These are phyloP conservation scores for Drosophila prostipennis DNA, from an alignment of 2,888 invertebrate species.

Conservation along the genomic window DNA sequence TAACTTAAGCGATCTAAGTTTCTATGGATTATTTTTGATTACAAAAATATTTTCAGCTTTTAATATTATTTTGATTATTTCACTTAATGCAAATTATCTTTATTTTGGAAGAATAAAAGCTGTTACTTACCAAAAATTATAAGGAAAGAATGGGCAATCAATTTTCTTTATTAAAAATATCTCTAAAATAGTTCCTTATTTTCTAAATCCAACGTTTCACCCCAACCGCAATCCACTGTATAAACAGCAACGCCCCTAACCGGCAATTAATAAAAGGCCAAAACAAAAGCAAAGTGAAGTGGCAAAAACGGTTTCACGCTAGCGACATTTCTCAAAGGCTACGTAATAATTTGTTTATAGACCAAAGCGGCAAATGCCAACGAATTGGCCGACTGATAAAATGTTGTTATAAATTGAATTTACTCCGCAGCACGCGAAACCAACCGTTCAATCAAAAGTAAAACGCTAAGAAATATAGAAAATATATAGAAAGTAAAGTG, in stretches of 20 bases:
- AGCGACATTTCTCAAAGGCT: slow-evolving; percentile 59
- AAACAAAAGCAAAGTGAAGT: slow-evolving; percentile 29
- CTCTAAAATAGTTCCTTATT: no score
- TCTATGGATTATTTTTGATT: background rate
- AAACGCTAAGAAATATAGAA: background rate
- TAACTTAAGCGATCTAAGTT: no score
- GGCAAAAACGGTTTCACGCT: slow-evolving; percentile 35
- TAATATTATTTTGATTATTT: no score
- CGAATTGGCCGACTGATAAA: slow-evolving; percentile 49
- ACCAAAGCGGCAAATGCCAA: slow-evolving; percentile 7
- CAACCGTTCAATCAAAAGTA: slow-evolving; percentile 13
- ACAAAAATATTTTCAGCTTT: no score
- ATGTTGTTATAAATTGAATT: slow-evolving; percentile 47
- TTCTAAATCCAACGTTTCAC: background rate
- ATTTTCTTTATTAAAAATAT: no score
- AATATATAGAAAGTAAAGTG: slow-evolving; percentile 34
- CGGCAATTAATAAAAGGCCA: slow-evolving; percentile 28
- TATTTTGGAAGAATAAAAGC: no score
- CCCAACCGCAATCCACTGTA: slow-evolving; percentile 10
- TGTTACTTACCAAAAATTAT: no score
- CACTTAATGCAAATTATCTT: no score
- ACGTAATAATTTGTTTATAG: slow-evolving; percentile 67
- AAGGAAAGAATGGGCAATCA: no score
- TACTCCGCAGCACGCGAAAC: slow-evolving; percentile 48
- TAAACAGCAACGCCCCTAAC: slow-evolving; percentile 10